Evolutionary conservation across 2,888 invertebrate species (phyloP).

Genomic region (Clistopyga incitator): DNA sequence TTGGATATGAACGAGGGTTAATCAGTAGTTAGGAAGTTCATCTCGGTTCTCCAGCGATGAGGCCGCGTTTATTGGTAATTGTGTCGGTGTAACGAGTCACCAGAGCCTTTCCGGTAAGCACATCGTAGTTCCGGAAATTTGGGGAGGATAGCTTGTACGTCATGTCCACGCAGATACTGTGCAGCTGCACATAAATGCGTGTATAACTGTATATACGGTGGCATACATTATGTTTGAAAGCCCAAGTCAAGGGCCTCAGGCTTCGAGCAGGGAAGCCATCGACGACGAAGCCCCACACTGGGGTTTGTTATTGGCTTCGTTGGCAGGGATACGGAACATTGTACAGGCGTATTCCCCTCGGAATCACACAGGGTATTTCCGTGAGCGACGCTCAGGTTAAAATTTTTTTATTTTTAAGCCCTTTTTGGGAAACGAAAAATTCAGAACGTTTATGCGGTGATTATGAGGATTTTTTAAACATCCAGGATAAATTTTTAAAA

Average conservation of each 20-base stretch:
- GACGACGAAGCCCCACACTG: slow-evolving; percentile 17
- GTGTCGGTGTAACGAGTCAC: slow-evolving; percentile 10
- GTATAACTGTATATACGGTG: neutral
- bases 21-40: neutral
- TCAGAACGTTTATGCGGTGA: neutral
- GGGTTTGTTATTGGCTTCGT: slow-evolving; percentile 51
- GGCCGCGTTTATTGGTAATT: slow-evolving; percentile 6
- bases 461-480: no score
- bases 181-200: neutral
- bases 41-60: neutral
- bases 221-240: neutral
- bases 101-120: neutral
- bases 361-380: slow-evolving; percentile 3
- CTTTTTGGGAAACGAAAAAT: neutral
- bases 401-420: neutral
- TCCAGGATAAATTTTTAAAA: no score
- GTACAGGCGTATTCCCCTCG: slow-evolving; percentile 2
- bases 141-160: neutral
- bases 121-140: slow-evolving; percentile 9
- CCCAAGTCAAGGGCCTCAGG: slow-evolving; percentile 5
- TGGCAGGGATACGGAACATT: slow-evolving; percentile 47
- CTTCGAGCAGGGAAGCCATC: slow-evolving; percentile 28
- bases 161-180: neutral
- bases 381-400: neutral
- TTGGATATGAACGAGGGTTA: neutral